Evolutionary conservation across 2,888 invertebrate species (phyloP).

Genomic region (Icerya purchasi): DNA sequence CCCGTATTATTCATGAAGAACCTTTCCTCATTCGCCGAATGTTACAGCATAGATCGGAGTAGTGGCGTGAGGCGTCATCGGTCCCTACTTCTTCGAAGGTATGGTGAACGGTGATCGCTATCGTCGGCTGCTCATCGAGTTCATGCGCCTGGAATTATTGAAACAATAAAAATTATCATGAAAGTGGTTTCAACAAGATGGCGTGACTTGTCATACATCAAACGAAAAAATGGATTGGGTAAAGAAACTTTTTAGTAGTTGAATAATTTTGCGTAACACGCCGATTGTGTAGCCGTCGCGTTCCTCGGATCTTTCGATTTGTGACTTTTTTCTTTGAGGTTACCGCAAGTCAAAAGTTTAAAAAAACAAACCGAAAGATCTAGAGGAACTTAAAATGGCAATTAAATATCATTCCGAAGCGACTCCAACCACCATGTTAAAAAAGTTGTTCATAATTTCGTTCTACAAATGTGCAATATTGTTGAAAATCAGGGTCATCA

Average conservation of each 20-base stretch:
- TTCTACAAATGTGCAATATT: neutral
- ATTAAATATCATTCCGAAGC: neutral
- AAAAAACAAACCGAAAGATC: neutral
- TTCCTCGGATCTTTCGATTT: neutral
- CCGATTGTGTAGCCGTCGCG: neutral
- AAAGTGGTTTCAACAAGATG: no score
- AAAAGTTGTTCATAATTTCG: neutral
- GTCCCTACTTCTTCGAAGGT: no score
- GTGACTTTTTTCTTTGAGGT: neutral
- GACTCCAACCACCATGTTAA: neutral
- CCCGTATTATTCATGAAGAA: no score
- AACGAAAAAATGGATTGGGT: neutral
- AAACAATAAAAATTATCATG: no score
- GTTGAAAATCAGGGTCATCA: neutral
- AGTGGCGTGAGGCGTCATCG: no score
- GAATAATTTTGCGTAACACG: neutral
- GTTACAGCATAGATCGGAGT: no score
- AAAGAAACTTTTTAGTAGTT: neutral
- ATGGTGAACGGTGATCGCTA: no score
- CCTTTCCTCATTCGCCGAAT: no score
- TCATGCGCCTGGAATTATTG: no score
- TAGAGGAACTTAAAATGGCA: neutral
- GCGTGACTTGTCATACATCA: neutral
- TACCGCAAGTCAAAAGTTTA: neutral
- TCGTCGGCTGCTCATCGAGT: no score